phyloP scores from a whole-genome alignment of 2,113 vertebrate species.

The Varanus komodoensis region DNA sequence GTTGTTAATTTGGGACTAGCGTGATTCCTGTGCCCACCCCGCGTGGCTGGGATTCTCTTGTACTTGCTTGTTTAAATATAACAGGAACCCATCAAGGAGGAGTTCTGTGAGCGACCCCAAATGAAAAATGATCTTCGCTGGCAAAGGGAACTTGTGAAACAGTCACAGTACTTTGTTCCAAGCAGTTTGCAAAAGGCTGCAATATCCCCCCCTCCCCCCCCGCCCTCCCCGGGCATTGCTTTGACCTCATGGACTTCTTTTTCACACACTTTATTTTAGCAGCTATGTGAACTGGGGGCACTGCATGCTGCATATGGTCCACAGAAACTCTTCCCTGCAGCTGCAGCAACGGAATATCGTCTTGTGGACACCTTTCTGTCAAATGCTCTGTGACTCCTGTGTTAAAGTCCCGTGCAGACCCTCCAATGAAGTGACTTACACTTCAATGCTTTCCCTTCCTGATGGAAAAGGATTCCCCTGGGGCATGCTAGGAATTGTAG shows the following conservation, averaged over 20 bases:
- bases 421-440: neutral
- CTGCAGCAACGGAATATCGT: neutral
- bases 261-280: neutral
- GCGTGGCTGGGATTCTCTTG: neutral
- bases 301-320: neutral
- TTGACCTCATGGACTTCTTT: neutral
- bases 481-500: too few relatives aligned
- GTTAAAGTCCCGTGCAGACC: neutral
- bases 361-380: neutral
- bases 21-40: neutral
- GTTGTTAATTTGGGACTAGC: neutral
- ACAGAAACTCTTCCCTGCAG: neutral
- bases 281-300: neutral
- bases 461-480: too few relatives aligned
- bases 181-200: neutral
- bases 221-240: neutral
- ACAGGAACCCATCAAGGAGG: neutral
- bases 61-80: neutral
- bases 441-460: neutral
- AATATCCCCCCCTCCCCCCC: neutral
- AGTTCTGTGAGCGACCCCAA: neutral
- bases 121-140: neutral
- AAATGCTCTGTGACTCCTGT: neutral
- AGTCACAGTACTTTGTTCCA: neutral
- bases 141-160: neutral